phyloP scores from a whole-genome alignment of 2,113 vertebrate genomes.

The Campylorhamphus procurvoides region DNA sequence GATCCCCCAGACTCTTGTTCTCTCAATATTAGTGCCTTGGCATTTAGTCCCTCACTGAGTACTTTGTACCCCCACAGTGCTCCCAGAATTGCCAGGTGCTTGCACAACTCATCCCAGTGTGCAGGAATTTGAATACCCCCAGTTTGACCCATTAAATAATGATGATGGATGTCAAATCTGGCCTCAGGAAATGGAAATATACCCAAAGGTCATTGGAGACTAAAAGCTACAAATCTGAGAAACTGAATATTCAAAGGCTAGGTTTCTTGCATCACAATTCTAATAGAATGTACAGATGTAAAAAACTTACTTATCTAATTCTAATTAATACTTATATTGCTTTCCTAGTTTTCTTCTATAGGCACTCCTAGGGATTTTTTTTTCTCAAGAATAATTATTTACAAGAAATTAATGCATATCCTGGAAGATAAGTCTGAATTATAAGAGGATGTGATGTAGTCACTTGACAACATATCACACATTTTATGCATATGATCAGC shows the following conservation, averaged over 20 bases:
- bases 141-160: neutral
- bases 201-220: neutral
- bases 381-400: neutral
- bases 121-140: neutral
- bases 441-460: neutral
- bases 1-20: neutral
- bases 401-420: neutral
- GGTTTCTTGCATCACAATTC: neutral
- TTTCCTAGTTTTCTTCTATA: neutral
- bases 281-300: neutral
- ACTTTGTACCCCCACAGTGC: neutral
- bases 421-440: neutral
- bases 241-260: neutral
- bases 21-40: neutral
- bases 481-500: neutral
- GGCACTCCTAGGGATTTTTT: neutral
- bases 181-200: neutral
- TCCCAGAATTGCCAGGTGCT: neutral
- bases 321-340: neutral
- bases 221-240: neutral
- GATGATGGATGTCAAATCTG: neutral
- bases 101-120: neutral
- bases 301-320: neutral
- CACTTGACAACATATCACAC: neutral
- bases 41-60: neutral